Evolutionary conservation across 2,797 vertebrate genomes (phyloP).

Genomic region (Zalophus californianus): DNA sequence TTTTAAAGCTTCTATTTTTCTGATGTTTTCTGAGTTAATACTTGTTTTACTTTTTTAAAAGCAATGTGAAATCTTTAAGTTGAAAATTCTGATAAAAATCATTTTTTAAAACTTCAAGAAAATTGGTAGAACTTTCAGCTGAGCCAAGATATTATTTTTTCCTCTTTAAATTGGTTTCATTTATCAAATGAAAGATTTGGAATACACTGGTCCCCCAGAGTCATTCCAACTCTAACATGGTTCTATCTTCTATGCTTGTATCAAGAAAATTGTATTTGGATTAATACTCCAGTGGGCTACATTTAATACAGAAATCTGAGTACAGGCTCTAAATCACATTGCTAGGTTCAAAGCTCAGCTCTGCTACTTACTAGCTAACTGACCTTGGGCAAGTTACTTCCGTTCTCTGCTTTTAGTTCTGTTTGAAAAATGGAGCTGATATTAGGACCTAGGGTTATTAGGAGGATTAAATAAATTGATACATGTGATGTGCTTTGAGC

Average conservation of each 20-base stretch:
- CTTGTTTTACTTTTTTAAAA: neutral
- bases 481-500: neutral
- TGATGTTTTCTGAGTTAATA: slow-evolving; percentile 14
- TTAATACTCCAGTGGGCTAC: neutral
- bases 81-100: slow-evolving; percentile 22
- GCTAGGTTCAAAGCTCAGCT: neutral
- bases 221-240: neutral
- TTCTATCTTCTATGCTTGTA: neutral
- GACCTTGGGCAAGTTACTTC: neutral
- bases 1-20: neutral
- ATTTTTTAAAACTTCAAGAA: slow-evolving; percentile 19
- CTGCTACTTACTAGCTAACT: neutral
- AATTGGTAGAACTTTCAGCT: slow-evolving; percentile 6
- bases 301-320: neutral
- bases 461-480: neutral
- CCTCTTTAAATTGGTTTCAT: neutral
- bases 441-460: neutral
- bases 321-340: neutral
- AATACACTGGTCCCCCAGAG: neutral
- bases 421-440: slow-evolving; percentile 1
- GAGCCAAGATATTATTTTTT: neutral
- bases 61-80: neutral
- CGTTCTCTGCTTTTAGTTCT: slow-evolving; percentile 29
- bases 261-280: neutral
- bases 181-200: slow-evolving; percentile 14